Percentiles rank a stretch among this genome's conserved stretches.
Conservation (phyloP, 2,888 invertebrate genomes). For the Eupithecia exiguata region DNA sequence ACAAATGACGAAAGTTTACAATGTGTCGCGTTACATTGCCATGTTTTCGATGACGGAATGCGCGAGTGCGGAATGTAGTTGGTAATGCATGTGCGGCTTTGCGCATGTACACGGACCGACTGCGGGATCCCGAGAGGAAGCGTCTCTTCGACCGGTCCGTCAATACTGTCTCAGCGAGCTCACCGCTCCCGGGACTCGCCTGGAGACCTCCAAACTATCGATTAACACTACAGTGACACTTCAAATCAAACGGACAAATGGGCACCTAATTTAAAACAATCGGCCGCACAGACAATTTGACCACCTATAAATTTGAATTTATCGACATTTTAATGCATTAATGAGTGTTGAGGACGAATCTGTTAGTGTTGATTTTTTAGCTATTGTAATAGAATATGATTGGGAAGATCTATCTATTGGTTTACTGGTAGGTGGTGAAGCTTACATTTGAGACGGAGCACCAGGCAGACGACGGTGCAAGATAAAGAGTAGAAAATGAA, state of each 20-base stretch:
- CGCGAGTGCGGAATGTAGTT: slow-evolving; percentile 31
- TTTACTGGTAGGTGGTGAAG: not conserved
- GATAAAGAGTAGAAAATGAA: slow-evolving; percentile 30
- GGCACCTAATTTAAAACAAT: slow-evolving; percentile 75
- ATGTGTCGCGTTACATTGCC: slow-evolving; percentile 45
- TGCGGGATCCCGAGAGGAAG: slow-evolving; percentile 48
- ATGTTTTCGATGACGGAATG: slow-evolving; percentile 39
- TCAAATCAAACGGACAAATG: slow-evolving; percentile 73
- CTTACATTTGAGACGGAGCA: slow-evolving; percentile 46
- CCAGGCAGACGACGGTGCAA: slow-evolving; percentile 30
- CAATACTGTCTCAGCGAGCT: slow-evolving; percentile 30
- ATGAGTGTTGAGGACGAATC: slow-evolving; percentile 53
- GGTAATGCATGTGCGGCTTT: slow-evolving; percentile 60
- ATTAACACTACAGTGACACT: slow-evolving; percentile 62
- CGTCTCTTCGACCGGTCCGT: slow-evolving; percentile 18
- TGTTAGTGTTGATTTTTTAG: slow-evolving; percentile 43
- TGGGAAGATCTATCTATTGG: not conserved
- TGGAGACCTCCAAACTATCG: slow-evolving; percentile 53
- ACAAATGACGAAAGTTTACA: slow-evolving; percentile 50
- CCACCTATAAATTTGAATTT: slow-evolving; percentile 55
- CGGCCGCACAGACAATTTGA: slow-evolving; percentile 60
- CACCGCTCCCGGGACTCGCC: slow-evolving; percentile 28
- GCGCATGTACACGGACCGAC: slow-evolving; percentile 60
- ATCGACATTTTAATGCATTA: slow-evolving; percentile 47
- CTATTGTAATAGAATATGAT: slow-evolving; percentile 28